Conservation (phyloP, 1,140 invertebrate species). For the Leptinotarsa defecta region DNA sequence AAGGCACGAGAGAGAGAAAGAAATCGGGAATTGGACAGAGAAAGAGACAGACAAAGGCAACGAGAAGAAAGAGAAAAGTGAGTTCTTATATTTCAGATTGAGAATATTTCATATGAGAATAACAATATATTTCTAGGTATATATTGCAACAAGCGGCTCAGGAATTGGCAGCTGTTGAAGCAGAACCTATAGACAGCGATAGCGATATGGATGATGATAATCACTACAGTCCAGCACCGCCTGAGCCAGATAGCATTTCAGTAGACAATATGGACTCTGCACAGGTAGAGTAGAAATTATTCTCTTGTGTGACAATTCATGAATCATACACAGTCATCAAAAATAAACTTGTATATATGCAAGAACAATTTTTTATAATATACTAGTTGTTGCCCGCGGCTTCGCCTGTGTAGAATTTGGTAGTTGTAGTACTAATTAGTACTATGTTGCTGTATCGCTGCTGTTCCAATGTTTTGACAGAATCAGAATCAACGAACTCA, state of each 20-base stretch:
- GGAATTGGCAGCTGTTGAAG: slow-evolving; percentile 66
- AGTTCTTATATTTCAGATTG: slow-evolving; percentile 11
- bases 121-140: slow-evolving; percentile 48
- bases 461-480: no score
- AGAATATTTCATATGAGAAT: background rate
- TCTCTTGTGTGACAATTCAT: background rate
- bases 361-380: no score
- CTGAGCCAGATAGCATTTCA: slow-evolving; percentile 40
- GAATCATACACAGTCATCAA: no score
- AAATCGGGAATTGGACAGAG: slow-evolving; percentile 58
- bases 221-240: slow-evolving; percentile 45
- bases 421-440: no score
- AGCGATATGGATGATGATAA: slow-evolving; percentile 56
- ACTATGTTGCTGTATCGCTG: no score
- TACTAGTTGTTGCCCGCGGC: no score
- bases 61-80: slow-evolving; percentile 58
- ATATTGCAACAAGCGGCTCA: slow-evolving; percentile 59
- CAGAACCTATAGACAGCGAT: slow-evolving; percentile 71
- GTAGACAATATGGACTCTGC: slow-evolving; percentile 46
- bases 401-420: no score
- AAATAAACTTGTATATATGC: no score
- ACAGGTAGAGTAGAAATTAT: slow-evolving; percentile 35
- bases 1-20: slow-evolving; percentile 58
- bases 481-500: no score
- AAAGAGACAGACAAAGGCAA: slow-evolving; percentile 58